Percentiles rank a stretch among this genome's conserved stretches.
These are phyloP conservation scores for Caenorhabditis inopinata DNA, from an alignment of 1,140 invertebrate genomes.

Conservation along the genomic window DNA sequence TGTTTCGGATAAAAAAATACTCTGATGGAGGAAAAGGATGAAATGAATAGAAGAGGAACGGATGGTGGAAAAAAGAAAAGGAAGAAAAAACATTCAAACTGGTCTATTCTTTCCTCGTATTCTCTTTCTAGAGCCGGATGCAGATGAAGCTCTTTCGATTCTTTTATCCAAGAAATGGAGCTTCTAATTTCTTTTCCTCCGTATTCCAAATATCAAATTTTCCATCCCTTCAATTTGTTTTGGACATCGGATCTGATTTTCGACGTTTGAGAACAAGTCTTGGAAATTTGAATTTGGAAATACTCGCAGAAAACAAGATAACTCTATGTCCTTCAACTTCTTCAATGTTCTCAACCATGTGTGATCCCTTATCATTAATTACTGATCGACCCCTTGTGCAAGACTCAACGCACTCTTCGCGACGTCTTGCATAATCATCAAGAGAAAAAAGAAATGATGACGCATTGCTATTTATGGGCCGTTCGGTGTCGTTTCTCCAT, in stretches of 20 bases:
- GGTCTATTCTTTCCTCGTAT: neutral
- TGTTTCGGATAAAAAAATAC: too few relatives aligned
- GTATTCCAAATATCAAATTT: neutral
- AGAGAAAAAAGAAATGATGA: neutral
- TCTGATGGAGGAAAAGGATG: neutral
- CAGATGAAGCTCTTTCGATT: conserved; percentile 16
- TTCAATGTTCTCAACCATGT: neutral
- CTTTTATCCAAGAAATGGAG: neutral
- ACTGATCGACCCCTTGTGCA: neutral
- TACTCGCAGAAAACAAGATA: too few relatives aligned
- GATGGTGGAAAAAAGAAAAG: neutral
- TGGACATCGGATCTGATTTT: neutral
- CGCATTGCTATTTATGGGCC: neutral
- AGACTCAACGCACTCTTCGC: neutral
- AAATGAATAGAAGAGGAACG: neutral
- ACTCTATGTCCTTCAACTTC: too few relatives aligned
- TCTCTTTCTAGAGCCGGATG: neutral
- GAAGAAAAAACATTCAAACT: neutral
- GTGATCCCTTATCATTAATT: neutral
- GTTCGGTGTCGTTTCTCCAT: neutral
- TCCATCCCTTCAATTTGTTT: neutral
- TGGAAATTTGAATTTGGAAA: neutral
- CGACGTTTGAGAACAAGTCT: neutral
- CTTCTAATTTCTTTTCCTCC: neutral
- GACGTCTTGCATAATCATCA: neutral